Evolutionary conservation across 2,113 vertebrate genomes (phyloP).

Genomic region (Psittacula cyanocephala): DNA sequence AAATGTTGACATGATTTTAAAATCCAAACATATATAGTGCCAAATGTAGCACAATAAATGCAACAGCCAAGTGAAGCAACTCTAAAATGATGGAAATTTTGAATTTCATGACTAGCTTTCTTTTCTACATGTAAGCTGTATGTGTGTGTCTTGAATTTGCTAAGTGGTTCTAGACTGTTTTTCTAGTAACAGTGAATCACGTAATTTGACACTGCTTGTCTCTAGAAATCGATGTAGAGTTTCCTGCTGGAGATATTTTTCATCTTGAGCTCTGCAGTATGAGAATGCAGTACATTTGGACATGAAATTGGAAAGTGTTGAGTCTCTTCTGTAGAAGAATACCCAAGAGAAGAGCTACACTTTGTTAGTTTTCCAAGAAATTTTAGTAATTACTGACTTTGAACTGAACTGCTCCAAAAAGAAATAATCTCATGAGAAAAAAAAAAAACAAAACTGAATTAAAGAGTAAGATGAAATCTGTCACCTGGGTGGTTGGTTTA

Average conservation of each 20-base stretch:
- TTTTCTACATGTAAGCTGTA: background rate
- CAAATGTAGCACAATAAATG: constrained; percentile 32
- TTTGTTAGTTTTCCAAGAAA: background rate
- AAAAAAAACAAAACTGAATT: background rate
- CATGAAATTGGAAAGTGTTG: background rate
- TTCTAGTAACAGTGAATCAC: background rate
- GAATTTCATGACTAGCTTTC: constrained; percentile 15
- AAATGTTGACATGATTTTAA: constrained; percentile 35
- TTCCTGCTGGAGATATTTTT: background rate
- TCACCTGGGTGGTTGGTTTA: background rate
- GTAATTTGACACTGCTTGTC: background rate
- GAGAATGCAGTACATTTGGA: background rate
- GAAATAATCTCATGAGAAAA: background rate
- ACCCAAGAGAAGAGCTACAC: background rate
- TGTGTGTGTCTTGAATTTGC: background rate
- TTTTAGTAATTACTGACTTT: background rate
- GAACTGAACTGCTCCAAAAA: background rate
- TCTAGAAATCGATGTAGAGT: background rate
- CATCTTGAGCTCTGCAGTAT: background rate
- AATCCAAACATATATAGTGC: background rate
- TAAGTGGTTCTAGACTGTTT: constrained; percentile 2
- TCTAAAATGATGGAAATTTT: constrained; percentile 17
- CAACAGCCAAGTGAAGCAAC: background rate
- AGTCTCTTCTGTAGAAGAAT: background rate
- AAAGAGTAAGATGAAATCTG: background rate